These are phyloP conservation scores for Aphelinus certus DNA, from an alignment of 1,140 invertebrate species.

Conservation along the genomic window DNA sequence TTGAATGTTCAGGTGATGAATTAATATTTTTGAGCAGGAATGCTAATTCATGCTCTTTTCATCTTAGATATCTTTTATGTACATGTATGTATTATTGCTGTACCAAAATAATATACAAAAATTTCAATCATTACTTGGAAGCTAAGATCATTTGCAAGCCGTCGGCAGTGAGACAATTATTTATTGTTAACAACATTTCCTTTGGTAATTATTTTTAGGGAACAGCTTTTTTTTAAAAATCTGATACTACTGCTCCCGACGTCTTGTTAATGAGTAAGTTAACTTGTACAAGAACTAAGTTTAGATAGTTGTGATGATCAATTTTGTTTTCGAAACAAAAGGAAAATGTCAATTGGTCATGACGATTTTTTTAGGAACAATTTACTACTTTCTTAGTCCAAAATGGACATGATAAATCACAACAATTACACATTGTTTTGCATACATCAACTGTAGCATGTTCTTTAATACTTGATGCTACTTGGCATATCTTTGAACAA, in stretches of 20 bases:
- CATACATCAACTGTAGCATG: conserved; percentile 15
- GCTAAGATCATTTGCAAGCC: background rate
- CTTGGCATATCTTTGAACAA: conserved; percentile 33
- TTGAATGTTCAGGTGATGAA: conserved; percentile 1
- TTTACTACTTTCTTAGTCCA: conserved; percentile 10
- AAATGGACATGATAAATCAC: conserved; percentile 9
- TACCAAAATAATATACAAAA: conserved; percentile 45
- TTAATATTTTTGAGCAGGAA: conserved; percentile 41
- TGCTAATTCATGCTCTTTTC: conserved; percentile 44
- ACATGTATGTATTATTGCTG: conserved; percentile 49
- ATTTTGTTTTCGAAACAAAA: conserved; percentile 22
- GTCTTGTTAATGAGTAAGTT: background rate
- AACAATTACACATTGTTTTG: conserved; percentile 23
- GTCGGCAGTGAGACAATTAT: conserved; percentile 28
- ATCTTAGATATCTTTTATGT: conserved; percentile 45
- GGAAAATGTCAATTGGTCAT: conserved; percentile 22
- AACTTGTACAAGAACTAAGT: conserved; percentile 14
- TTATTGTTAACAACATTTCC: background rate
- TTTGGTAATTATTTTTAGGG: conserved; percentile 6
- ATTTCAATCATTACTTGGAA: conserved; percentile 25
- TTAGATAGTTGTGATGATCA: conserved; percentile 17
- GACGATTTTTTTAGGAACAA: conserved; percentile 16
- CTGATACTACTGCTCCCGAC: background rate
- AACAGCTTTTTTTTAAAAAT: conserved; percentile 1
- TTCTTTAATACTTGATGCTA: conserved; percentile 21